Evolutionary conservation across 2,888 invertebrate species (phyloP), one percentile per base, ranked within the genome.

Genomic region (Campoplex nolae): DNA sequence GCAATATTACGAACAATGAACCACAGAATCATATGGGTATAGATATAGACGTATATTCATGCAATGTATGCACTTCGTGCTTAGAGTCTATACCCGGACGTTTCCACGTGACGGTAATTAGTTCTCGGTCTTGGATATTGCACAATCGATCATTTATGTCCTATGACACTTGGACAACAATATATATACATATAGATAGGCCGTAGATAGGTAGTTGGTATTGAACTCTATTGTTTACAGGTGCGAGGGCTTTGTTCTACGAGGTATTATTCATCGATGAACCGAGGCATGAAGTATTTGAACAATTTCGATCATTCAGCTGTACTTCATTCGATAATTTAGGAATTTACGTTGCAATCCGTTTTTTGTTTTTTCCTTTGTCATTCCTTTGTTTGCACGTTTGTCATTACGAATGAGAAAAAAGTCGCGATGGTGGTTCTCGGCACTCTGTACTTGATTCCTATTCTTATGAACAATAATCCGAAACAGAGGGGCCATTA

Each of bases 31-130:
- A n/a, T 45, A 32, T 23, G 42, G 23, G 56, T 38, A 79, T 48
- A 48, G 18, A 18, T 35, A 48, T 51, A 23, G 23, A 23, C 23
- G 13, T 62, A 42, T 38, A 28, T 18, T 23, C 16, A 70, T 56
- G 56, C 35, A 54, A 42, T 78, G 75, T 83, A 77, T 70, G 56
- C 68, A 75, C 54, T 74, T 79, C 48, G 77, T 67, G 82, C 62
- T 73, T 82, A 62, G 78, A 82, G 65, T 85, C 70, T 77, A 58
- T 84, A 51, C 76, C 71, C 77, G 67, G 54, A 76, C 67, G 78
- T 78, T 87, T 86, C 87, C 85, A 88, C 82, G 85, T 86, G 88
- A 84, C 85, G 83, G 86, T 89, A 89, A 89, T 89, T 89, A 89
- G 88, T 88, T 89, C 84, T 84, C 88, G 77, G 88, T 73, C 82